phyloP scores from a whole-genome alignment of 2,113 vertebrate genomes.

The Neopipo cinnamomea region DNA sequence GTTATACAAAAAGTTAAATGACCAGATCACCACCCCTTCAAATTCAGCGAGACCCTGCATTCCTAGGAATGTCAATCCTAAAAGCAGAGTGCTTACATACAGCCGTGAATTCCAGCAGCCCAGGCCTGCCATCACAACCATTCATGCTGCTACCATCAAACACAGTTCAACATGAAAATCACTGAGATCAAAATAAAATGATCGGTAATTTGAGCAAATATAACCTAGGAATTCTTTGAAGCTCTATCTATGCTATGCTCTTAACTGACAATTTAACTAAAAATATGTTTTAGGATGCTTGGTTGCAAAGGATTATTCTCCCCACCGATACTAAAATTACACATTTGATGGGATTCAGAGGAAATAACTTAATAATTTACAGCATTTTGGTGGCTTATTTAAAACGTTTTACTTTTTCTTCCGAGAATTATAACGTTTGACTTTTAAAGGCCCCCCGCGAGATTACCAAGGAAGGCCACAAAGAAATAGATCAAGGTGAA shows the following conservation, averaged over 20 bases:
- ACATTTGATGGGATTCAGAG: rapidly evolving
- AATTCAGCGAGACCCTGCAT: background rate
- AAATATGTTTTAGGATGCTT: rapidly evolving
- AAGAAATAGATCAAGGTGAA: conserved; percentile 8
- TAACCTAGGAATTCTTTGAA: background rate
- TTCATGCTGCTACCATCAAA: rapidly evolving
- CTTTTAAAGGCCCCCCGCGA: background rate
- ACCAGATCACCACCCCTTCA: background rate
- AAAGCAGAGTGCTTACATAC: background rate
- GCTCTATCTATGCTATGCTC: rapidly evolving
- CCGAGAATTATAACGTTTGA: background rate
- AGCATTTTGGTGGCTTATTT: rapidly evolving
- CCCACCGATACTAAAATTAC: background rate
- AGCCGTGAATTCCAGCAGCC: background rate
- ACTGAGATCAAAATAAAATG: background rate
- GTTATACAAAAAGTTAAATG: background rate
- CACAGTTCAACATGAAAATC: background rate
- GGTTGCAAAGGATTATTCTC: background rate
- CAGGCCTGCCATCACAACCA: background rate
- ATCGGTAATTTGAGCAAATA: background rate
- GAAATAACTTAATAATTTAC: background rate
- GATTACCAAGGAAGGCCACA: background rate
- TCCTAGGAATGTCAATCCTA: background rate
- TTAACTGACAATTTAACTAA: background rate
- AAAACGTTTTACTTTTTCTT: background rate